A percentile compares a stretch with the other conserved stretches of the same genome.
Evolutionary conservation across 2,113 vertebrate species (phyloP).

Genomic region (Leptosomus discolor): DNA sequence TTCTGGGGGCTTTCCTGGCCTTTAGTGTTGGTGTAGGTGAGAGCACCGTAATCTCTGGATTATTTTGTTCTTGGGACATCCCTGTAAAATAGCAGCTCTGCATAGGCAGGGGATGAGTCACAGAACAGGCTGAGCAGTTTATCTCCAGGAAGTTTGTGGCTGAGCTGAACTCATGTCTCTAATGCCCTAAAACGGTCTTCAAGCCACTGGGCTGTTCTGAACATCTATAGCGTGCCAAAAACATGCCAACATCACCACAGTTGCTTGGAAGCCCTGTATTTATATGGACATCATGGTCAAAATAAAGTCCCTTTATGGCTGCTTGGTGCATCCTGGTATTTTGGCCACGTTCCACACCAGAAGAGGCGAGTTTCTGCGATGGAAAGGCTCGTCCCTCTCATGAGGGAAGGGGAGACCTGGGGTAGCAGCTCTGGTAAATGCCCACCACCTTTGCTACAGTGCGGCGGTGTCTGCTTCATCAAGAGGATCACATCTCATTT

Average conservation of each 20-base stretch:
- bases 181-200: background rate
- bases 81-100: background rate
- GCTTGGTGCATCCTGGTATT: background rate
- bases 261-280: background rate
- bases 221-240: background rate
- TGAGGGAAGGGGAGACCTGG: background rate
- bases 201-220: background rate
- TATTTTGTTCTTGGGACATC: background rate
- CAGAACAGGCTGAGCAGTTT: background rate
- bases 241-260: too few relatives aligned
- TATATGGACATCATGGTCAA: background rate
- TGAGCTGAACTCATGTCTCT: background rate
- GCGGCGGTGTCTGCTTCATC: accelerated
- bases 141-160: background rate
- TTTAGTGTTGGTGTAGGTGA: background rate
- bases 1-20: background rate
- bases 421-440: background rate
- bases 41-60: background rate
- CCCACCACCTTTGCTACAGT: background rate
- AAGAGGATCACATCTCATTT: background rate
- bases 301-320: background rate
- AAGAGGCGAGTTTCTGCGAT: accelerated
- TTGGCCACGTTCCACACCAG: background rate
- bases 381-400: background rate
- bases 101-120: background rate